Conservation (phyloP, 2,113 vertebrate genomes). For the Misgurnus mizolepis region DNA sequence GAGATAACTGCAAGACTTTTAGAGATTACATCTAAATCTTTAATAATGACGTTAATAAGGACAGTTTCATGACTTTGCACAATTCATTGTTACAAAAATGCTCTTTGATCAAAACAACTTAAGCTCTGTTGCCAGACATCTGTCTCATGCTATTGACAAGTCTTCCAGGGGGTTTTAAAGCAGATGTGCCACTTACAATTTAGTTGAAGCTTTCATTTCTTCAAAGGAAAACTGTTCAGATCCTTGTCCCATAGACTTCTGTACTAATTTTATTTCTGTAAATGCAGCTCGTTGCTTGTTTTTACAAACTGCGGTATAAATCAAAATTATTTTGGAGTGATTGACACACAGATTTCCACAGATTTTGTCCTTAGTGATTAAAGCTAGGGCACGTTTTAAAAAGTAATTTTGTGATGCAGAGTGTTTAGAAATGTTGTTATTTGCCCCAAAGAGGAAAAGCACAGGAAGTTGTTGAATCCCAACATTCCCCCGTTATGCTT, state of each 20-base stretch:
- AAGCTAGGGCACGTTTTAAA: background rate
- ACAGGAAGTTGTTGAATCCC: constrained; percentile 68
- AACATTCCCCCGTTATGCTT: constrained; percentile 36
- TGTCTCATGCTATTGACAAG: background rate
- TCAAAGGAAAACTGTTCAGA: no score
- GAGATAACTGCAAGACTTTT: background rate
- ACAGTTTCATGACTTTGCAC: background rate
- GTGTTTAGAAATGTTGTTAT: background rate
- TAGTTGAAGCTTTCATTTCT: no score
- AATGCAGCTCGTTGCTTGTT: constrained; percentile 6
- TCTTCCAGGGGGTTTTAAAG: background rate
- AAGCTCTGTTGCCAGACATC: background rate
- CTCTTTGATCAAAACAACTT: background rate
- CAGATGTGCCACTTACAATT: background rate
- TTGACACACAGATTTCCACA: background rate
- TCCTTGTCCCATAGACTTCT: background rate
- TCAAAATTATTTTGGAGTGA: background rate
- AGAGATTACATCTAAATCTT: background rate
- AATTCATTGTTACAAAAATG: background rate
- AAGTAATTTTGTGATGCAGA: background rate
- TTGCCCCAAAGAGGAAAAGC: constrained; percentile 49
- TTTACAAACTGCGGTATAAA: background rate
- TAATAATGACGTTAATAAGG: no score
- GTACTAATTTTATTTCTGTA: background rate
- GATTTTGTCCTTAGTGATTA: background rate